phyloP scores from a whole-genome alignment of 2,113 vertebrate species.

The Pedetes capensis region DNA sequence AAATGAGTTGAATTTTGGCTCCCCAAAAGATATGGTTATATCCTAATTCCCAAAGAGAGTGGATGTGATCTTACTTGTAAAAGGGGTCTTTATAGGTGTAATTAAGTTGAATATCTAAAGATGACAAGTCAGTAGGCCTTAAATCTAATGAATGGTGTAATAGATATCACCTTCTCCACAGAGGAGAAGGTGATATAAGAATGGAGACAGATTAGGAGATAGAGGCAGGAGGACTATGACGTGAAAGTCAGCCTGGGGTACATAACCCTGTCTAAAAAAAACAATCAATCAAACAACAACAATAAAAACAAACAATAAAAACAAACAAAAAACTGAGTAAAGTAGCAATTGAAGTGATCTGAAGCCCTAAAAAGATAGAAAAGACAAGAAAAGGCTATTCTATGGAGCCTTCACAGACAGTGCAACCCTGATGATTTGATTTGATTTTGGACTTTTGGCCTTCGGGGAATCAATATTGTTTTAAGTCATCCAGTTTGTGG shows the following conservation, averaged over 20 bases:
- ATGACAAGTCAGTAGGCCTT: neutral
- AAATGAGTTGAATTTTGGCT: neutral
- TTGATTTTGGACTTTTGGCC: neutral
- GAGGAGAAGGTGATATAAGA: neutral
- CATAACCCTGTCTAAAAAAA: neutral
- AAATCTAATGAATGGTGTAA: neutral
- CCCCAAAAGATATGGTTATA: neutral
- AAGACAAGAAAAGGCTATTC: neutral
- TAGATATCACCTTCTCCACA: too few relatives aligned
- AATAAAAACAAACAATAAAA: too few relatives aligned
- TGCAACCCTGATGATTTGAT: neutral
- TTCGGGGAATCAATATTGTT: neutral
- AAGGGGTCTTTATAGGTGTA: neutral
- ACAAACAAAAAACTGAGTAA: neutral
- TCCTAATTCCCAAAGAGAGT: neutral
- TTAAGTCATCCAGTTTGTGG: neutral
- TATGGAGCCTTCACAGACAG: neutral
- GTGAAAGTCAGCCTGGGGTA: neutral
- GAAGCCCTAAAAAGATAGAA: neutral
- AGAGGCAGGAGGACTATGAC: neutral
- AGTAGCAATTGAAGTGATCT: neutral
- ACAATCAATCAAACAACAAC: too few relatives aligned
- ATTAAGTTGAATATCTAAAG: conserved; percentile 17
- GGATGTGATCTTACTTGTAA: neutral
- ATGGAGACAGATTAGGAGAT: neutral